Evolutionary conservation across 2,113 vertebrate genomes (phyloP).

Genomic region (Eleginops maclovinus): DNA sequence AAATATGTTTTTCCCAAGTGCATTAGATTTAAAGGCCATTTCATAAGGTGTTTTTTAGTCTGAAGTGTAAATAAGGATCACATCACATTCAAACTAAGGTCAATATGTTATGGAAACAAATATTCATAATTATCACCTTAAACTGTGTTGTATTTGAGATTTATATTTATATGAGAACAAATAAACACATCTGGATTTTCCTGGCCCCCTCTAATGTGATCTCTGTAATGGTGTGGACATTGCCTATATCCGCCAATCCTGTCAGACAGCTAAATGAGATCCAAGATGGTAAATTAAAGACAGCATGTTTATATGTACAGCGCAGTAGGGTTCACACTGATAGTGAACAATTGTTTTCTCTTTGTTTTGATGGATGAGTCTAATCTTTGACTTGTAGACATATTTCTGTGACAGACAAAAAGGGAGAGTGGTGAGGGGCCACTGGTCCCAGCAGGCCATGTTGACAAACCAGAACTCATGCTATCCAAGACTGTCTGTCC

Average conservation of each 20-base stretch:
- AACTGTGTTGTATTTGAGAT: not conserved
- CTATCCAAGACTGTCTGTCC: constrained; percentile 41
- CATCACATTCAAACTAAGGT: not conserved
- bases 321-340: not conserved
- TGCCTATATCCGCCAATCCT: not conserved
- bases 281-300: not conserved
- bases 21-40: not conserved
- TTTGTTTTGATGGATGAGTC: constrained; percentile 13
- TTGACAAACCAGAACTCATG: constrained; percentile 50
- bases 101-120: not conserved
- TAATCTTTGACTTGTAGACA: constrained; percentile 44
- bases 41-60: constrained; percentile 11
- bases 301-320: not conserved
- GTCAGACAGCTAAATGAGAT: not conserved
- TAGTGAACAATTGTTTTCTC: not conserved
- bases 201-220: not conserved
- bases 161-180: no score
- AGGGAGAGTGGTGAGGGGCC: constrained; percentile 10
- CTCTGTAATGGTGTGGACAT: not conserved
- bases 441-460: constrained; percentile 26
- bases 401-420: constrained; percentile 45
- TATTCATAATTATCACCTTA: not conserved
- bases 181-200: not conserved
- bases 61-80: not conserved
- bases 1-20: not conserved